These are phyloP conservation scores for Aspidiotus destructor DNA, from an alignment of 2,888 invertebrate genomes.

Conservation along the genomic window DNA sequence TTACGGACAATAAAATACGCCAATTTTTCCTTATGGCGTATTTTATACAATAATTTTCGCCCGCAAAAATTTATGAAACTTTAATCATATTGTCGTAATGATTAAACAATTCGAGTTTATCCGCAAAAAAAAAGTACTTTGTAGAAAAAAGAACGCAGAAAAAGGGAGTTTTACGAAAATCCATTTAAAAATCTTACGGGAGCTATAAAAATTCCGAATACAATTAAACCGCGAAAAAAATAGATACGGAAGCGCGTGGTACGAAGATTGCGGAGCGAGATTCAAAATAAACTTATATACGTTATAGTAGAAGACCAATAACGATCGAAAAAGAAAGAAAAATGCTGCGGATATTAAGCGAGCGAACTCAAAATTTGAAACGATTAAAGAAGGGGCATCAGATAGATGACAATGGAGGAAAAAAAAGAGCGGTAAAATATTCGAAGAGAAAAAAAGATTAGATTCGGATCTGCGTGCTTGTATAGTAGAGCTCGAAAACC, in stretches of 20 bases:
- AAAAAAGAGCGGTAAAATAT: slow-evolving; percentile 17
- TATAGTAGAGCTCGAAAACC: not conserved
- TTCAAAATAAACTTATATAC: slow-evolving; percentile 29
- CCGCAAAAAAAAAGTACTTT: slow-evolving; percentile 2
- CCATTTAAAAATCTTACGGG: slow-evolving; percentile 33
- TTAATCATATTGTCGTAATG: slow-evolving; percentile 32
- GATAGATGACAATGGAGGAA: no score
- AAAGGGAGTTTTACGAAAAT: slow-evolving; percentile 16
- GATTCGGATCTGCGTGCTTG: slow-evolving; percentile 23
- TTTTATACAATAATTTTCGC: not conserved
- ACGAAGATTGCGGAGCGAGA: not conserved
- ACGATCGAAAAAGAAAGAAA: slow-evolving; percentile 20
- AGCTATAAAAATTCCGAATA: slow-evolving; percentile 32
- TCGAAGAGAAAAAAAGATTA: slow-evolving; percentile 26
- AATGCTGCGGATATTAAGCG: slow-evolving; percentile 27
- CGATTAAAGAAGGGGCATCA: slow-evolving; percentile 29
- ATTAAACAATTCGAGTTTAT: slow-evolving; percentile 20
- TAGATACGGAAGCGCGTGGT: slow-evolving; percentile 7
- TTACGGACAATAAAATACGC: no score
- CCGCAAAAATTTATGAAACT: slow-evolving; percentile 31
- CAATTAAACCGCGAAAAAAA: slow-evolving; percentile 28
- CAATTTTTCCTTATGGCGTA: no score
- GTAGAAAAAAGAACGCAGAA: slow-evolving; percentile 5
- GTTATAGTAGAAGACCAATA: slow-evolving; percentile 29
- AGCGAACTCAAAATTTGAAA: slow-evolving; percentile 29